Evolutionary conservation across 2,888 invertebrate species (phyloP).

Genomic region (Tipula confusa): DNA sequence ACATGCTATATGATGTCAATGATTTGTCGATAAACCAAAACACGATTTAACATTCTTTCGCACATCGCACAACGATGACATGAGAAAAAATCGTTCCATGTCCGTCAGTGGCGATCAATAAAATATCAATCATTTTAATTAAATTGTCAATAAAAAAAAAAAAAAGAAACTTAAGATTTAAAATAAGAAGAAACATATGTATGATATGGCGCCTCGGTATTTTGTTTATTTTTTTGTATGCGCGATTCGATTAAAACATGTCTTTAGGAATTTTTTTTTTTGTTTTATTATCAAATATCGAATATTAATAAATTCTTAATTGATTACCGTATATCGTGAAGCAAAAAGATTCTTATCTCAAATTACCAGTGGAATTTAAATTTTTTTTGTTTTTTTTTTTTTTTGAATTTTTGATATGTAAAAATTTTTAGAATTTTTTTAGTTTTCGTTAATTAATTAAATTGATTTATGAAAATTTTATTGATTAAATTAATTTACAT

Average conservation of each 20-base stretch:
- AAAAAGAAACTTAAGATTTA: neutral
- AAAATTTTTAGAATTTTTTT: neutral
- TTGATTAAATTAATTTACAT: neutral
- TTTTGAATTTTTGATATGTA: neutral
- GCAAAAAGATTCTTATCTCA: neutral
- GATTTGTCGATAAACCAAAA: neutral
- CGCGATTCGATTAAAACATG: neutral
- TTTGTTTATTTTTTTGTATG: neutral
- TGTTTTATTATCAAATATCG: neutral
- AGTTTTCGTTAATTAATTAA: neutral
- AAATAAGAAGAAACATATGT: neutral
- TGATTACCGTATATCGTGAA: neutral
- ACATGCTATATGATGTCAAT: neutral
- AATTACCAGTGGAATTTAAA: neutral
- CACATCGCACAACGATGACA: neutral
- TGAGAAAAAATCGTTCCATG: neutral
- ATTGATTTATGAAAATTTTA: neutral
- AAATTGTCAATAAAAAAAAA: conserved; percentile 13
- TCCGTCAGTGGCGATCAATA: neutral
- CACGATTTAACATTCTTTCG: neutral
- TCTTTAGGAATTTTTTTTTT: neutral
- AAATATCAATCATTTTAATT: conserved; percentile 7
- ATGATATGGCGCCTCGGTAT: conserved; percentile 4
- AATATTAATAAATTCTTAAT: conserved; percentile 20
- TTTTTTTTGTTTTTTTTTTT: too few species aligned